These are phyloP conservation scores for Clarias platycephalus DNA, from an alignment of 2,797 vertebrate genomes.

Conservation along the genomic window DNA sequence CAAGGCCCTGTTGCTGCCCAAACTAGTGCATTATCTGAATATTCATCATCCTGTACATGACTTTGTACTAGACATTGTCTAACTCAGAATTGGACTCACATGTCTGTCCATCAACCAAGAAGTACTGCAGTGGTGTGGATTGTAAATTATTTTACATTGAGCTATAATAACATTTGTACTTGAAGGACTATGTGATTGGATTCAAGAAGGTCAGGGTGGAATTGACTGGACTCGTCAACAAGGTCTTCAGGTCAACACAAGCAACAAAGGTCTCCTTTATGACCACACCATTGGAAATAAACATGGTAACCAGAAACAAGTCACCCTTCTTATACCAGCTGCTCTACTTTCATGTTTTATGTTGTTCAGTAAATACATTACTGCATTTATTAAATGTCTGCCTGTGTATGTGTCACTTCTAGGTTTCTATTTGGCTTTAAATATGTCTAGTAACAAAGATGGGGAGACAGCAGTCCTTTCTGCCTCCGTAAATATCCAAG, in stretches of 20 bases:
- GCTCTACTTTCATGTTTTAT: background rate
- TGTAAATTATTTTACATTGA: background rate
- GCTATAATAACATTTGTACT: slow-evolving; percentile 19
- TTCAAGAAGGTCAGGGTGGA: slow-evolving; percentile 62
- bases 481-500: slow-evolving; percentile 49
- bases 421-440: slow-evolving; percentile 74
- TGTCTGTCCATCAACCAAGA: background rate
- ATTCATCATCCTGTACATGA: too few relatives aligned
- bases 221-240: slow-evolving; percentile 67
- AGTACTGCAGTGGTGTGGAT: background rate
- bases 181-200: slow-evolving; percentile 73
- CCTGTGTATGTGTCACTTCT: background rate
- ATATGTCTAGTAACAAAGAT: slow-evolving; percentile 63
- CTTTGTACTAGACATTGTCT: background rate
- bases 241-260: slow-evolving; percentile 60
- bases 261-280: slow-evolving; percentile 70
- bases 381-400: background rate
- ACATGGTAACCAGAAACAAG: slow-evolving; percentile 62
- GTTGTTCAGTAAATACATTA: background rate
- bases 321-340: background rate
- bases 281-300: slow-evolving; percentile 72
- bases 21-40: background rate
- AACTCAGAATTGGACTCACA: background rate
- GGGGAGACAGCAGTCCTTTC: slow-evolving; percentile 63
- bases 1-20: background rate